A percentile compares a stretch with the other conserved stretches of the same genome.
phyloP scores from a whole-genome alignment of 2,797 vertebrate genomes.

The Epinephelus malabaricus region DNA sequence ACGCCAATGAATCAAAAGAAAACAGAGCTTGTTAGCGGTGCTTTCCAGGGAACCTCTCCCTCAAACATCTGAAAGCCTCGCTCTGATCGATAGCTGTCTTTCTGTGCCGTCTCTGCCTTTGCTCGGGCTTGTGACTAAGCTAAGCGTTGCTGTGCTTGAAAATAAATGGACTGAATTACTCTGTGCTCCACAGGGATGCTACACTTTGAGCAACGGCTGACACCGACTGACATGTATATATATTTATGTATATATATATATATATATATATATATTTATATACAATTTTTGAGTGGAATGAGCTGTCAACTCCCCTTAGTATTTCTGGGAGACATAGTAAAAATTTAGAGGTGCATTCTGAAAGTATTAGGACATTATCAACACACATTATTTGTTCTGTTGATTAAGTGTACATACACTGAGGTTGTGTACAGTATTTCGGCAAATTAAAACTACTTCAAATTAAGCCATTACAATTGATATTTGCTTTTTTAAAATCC shows the following conservation, averaged over 20 bases:
- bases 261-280: neutral
- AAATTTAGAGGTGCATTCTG: constrained; percentile 29
- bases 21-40: constrained; percentile 75
- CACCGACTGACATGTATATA: constrained; percentile 58
- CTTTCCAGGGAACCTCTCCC: constrained; percentile 75
- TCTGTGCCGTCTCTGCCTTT: constrained; percentile 50
- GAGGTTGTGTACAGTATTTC: neutral
- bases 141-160: constrained; percentile 59
- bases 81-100: constrained; percentile 84
- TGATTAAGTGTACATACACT: neutral
- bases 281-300: constrained; percentile 36
- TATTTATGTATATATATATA: constrained; percentile 4
- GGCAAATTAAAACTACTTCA: neutral
- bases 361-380: constrained; percentile 7
- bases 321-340: constrained; percentile 35
- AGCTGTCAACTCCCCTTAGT: constrained; percentile 50
- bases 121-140: constrained; percentile 60
- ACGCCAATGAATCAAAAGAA: constrained; percentile 82
- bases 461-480: neutral
- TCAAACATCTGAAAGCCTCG: constrained; percentile 73
- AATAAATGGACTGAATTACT: constrained; percentile 73
- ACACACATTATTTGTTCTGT: constrained; percentile 13
- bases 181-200: constrained; percentile 55
- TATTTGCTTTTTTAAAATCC: too few relatives aligned
- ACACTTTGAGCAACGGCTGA: constrained; percentile 64